A percentile compares a stretch with the other conserved stretches of the same genome.
Evolutionary conservation across 2,888 invertebrate species (phyloP).

Genomic region (Nomada flava): DNA sequence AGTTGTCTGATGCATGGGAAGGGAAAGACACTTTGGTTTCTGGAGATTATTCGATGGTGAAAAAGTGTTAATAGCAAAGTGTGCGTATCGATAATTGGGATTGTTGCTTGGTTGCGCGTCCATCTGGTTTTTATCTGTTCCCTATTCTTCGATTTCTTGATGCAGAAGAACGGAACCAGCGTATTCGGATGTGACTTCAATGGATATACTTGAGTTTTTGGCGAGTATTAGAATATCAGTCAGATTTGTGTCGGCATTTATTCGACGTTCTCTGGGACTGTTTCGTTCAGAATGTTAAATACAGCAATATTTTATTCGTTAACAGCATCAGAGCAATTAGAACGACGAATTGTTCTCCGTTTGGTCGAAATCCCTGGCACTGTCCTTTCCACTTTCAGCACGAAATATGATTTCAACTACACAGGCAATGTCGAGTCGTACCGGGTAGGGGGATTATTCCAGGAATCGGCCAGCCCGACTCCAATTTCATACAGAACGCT

Average conservation of each 20-base stretch:
- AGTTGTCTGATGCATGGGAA: conserved; percentile 20
- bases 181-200: too few species aligned
- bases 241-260: too few species aligned
- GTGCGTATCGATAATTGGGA: conserved; percentile 6
- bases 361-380: not conserved
- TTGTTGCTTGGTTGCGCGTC: conserved; percentile 12
- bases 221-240: too few species aligned
- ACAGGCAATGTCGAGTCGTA: not conserved
- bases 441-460: not conserved
- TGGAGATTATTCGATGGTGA: not conserved
- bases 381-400: not conserved
- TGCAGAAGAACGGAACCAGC: not conserved
- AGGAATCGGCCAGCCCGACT: conserved; percentile 9
- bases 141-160: not conserved
- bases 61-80: conserved; percentile 4
- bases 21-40: conserved; percentile 37
- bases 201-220: too few species aligned
- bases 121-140: not conserved
- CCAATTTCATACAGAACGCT: conserved; percentile 16
- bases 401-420: not conserved
- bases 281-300: not conserved
- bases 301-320: conserved; percentile 1
- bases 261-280: too few species aligned
- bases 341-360: not conserved
- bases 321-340: not conserved